phyloP scores from a whole-genome alignment of 2,888 invertebrate species.

The Meganola albula region DNA sequence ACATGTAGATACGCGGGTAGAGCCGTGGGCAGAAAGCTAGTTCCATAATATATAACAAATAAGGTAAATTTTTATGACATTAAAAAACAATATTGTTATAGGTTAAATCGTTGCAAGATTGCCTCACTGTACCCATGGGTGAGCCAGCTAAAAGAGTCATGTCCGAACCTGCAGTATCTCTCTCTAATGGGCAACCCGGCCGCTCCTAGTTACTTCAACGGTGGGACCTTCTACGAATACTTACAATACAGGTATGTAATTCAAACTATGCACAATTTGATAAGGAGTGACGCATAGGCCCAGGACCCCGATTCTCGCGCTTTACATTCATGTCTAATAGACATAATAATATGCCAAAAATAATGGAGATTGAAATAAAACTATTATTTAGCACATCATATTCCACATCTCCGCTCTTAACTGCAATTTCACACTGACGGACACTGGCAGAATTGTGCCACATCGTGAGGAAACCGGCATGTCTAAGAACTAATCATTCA shows the following conservation, averaged over 20 bases:
- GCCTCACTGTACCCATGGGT: conserved; percentile 83
- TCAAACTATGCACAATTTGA: background rate
- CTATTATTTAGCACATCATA: no score
- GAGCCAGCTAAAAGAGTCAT: conserved; percentile 81
- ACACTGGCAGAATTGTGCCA: no score
- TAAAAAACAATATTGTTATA: conserved; percentile 28
- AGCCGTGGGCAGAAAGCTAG: no score
- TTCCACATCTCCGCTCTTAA: no score
- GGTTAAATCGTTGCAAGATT: conserved; percentile 83
- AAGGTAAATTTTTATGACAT: background rate
- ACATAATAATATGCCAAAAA: no score
- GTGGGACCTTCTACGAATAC: conserved; percentile 86
- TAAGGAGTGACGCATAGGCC: background rate
- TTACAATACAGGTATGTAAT: conserved; percentile 82
- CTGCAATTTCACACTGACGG: no score
- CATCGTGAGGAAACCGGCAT: no score
- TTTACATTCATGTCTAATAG: no score
- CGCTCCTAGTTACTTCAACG: conserved; percentile 85
- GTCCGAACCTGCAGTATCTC: conserved; percentile 85
- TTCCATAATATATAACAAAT: background rate
- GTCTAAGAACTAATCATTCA: no score
- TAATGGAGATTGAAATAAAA: no score
- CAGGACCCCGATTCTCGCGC: no score
- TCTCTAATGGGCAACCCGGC: conserved; percentile 92
- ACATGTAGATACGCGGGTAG: no score